Percentiles rank a stretch among this genome's conserved stretches.
Evolutionary conservation across 2,888 invertebrate species (phyloP).

Genomic region (Scelioninae gen. 1): DNA sequence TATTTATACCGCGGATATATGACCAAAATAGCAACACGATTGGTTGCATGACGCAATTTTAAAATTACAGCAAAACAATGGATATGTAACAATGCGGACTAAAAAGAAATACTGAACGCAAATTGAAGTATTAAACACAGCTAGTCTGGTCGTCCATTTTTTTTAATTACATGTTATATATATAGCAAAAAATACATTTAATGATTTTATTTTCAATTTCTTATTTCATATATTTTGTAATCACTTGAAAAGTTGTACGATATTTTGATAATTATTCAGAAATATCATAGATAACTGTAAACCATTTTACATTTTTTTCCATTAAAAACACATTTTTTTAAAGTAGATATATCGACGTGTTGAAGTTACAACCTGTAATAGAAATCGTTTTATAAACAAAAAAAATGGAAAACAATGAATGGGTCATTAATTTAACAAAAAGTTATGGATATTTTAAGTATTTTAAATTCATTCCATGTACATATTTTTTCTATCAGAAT

Average conservation of each 20-base stretch:
- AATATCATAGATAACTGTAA: background rate
- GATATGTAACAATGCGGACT: background rate
- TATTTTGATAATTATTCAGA: background rate
- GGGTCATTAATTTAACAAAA: too few relatives aligned
- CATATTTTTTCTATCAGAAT: too few relatives aligned
- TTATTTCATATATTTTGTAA: slow-evolving; percentile 2
- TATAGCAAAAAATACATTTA: background rate
- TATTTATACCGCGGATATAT: slow-evolving; percentile 6
- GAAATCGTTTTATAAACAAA: too few relatives aligned
- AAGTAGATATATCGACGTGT: background rate
- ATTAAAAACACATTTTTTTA: background rate
- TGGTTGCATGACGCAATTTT: slow-evolving; percentile 9
- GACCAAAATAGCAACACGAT: background rate
- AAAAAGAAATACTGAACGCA: background rate
- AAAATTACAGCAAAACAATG: background rate
- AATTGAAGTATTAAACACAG: background rate
- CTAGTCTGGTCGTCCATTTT: background rate
- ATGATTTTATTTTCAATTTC: too few relatives aligned
- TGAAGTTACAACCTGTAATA: background rate
- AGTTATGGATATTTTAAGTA: background rate
- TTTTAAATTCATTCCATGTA: too few relatives aligned
- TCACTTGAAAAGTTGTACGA: background rate
- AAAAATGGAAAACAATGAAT: too few relatives aligned
- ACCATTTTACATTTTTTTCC: background rate
- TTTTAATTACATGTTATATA: background rate